Evolutionary conservation across 2,797 vertebrate species (phyloP).

Genomic region (Phyllotis vaccarum): DNA sequence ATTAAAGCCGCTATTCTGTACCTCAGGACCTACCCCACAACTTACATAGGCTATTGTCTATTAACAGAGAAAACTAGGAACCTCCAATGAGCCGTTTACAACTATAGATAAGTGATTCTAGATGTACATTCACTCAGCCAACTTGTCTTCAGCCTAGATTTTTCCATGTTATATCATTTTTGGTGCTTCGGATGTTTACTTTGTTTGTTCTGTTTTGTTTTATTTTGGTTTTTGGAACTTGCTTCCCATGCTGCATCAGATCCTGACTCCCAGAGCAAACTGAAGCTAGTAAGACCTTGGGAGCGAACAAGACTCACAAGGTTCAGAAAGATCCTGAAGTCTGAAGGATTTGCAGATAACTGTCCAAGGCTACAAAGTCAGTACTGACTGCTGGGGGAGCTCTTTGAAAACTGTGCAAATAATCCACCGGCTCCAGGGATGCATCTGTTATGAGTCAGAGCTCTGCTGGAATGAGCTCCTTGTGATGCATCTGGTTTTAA

Average conservation of each 20-base stretch:
- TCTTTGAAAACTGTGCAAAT: not conserved
- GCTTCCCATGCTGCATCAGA: not conserved
- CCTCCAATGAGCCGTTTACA: not conserved
- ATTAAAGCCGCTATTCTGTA: not conserved
- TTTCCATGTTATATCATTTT: not conserved
- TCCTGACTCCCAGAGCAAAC: not conserved
- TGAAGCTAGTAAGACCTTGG: not conserved
- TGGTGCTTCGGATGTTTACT: not conserved
- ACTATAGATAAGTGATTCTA: not conserved
- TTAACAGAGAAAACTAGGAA: not conserved
- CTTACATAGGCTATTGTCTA: not conserved
- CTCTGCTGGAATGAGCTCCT: too few species aligned
- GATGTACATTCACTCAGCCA: not conserved
- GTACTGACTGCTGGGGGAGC: too few species aligned
- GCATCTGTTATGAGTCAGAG: not conserved
- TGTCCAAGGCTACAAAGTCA: not conserved
- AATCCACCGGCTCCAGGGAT: not conserved
- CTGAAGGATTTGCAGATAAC: too few species aligned
- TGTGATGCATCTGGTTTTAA: not conserved
- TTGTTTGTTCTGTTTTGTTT: too few species aligned
- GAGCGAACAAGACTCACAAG: not conserved
- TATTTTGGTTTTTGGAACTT: not conserved
- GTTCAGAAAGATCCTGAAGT: not conserved
- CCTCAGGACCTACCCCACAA: not conserved
- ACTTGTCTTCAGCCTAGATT: not conserved